These are phyloP conservation scores for Frankliniella fusca DNA, from an alignment of 2,888 invertebrate genomes.

Conservation along the genomic window DNA sequence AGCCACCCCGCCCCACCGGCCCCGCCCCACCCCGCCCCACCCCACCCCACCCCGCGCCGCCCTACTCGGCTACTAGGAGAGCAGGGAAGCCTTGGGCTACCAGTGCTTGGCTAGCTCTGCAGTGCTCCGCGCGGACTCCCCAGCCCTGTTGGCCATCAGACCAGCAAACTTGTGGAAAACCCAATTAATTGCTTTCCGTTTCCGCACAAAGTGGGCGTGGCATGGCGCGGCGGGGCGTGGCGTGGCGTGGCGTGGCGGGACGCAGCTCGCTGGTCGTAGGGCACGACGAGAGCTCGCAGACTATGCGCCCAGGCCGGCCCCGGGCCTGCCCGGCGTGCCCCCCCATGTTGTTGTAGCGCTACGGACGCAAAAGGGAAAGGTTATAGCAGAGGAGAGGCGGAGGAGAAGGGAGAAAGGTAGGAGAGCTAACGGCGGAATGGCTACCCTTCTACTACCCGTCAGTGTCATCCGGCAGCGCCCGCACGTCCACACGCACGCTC, in stretches of 20 bases:
- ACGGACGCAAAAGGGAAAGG: no score
- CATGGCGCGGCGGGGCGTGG: neutral
- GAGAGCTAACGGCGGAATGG: neutral
- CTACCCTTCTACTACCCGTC: no score
- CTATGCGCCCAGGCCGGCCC: neutral
- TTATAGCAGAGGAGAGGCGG: no score
- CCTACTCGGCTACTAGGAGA: neutral
- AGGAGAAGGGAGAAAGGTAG: no score
- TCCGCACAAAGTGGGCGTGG: neutral
- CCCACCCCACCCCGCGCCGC: neutral
- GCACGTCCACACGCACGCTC: no score
- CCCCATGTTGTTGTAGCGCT: neutral
- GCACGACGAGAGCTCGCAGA: neutral
- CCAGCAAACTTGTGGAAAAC: neutral
- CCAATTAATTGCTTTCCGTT: conserved; percentile 1
- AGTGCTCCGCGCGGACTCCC: neutral
- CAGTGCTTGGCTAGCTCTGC: no score
- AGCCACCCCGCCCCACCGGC: no score
- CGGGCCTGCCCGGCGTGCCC: neutral
- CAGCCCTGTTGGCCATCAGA: neutral
- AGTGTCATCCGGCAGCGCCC: neutral
- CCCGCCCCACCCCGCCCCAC: neutral
- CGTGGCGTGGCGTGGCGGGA: neutral
- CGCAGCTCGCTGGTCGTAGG: neutral
- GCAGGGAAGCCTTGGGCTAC: no score